Percentiles rank a stretch among this genome's conserved stretches.
These are phyloP conservation scores for Oxyruncus cristatus DNA, from an alignment of 2,113 vertebrate species.

Conservation along the genomic window DNA sequence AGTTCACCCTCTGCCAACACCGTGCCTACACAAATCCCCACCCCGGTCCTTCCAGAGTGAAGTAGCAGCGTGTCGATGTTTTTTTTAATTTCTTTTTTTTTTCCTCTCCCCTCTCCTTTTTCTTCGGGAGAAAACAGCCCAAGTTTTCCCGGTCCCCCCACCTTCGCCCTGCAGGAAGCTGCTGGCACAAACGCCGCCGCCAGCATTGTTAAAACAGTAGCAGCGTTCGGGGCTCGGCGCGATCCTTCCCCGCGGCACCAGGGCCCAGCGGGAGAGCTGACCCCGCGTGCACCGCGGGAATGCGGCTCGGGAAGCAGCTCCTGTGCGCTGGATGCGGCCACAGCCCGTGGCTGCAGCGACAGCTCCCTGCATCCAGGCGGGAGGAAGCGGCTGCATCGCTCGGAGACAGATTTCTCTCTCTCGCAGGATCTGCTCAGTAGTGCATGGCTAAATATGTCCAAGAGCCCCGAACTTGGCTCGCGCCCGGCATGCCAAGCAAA, in stretches of 20 bases:
- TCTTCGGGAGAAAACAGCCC: neutral
- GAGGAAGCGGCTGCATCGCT: neutral
- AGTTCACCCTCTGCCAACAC: neutral
- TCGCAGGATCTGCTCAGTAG: slow-evolving; percentile 12
- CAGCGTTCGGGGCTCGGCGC: neutral
- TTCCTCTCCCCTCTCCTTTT: neutral
- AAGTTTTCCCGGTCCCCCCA: neutral
- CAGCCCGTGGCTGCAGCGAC: neutral
- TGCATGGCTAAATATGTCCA: slow-evolving; percentile 60
- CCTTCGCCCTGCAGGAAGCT: neutral
- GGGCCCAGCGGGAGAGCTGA: neutral
- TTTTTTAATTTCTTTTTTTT: neutral
- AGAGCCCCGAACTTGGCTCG: slow-evolving; percentile 46
- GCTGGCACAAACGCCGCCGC: neutral
- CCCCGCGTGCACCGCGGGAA: neutral
- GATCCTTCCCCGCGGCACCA: neutral
- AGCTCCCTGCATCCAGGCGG: neutral
- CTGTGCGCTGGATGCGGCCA: neutral
- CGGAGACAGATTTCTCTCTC: neutral
- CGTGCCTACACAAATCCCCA: accelerated
- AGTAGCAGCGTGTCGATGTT: neutral
- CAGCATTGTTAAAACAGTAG: neutral
- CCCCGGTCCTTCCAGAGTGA: neutral
- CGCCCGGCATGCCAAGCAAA: slow-evolving; percentile 17
- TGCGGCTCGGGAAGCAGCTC: neutral